Evolutionary conservation across 2,888 invertebrate species (phyloP), one percentile per base, ranked within the genome.

Genomic region (Lacanobia wlatinum): DNA sequence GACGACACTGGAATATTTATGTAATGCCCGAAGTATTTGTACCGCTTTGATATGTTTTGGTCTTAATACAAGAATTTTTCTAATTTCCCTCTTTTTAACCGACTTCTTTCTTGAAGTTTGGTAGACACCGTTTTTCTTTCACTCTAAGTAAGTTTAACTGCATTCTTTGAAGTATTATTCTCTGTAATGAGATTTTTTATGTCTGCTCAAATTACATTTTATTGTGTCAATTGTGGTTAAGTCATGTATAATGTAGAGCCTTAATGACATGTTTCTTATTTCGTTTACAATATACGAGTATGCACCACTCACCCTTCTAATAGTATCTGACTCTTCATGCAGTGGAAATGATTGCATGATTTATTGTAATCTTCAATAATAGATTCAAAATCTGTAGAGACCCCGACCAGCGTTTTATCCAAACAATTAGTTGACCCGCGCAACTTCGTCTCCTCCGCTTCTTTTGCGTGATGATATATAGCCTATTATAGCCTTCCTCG

Each of bases 201-300:
- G 69, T 46, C 55, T 52, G 21, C 40, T 69, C 72, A 74, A 79
- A 83, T 82, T 78, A 74, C 82, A 79, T 84, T 80, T 62, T 78
- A 74, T 69, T 70, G 80, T 85, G 79, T 75, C 87, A 78, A 80
- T 76, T 87, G 86, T 69, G 86, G 83, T 86, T 77, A 77, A 76
- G 66, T 76, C 72, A 65, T 48, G 69, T 72, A 52, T 72, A 73
- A 73, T 59, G 59, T 76, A 70, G 14, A 61, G 48, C 38, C 46
- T 52, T 72, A 77, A 80, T 74, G 59, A 16, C 43, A 10, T 67
- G 34, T 10, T 69, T 43, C 46, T 50, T 73, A 52, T 64, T 68
- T 70, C 66, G 18, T 65, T 58, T 43, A 71, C 14, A 12, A 34
- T 60, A 1, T 48, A 48, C 1, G 6, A 48, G 48, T 18, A 48